Percentiles rank a stretch among this genome's conserved stretches.
Evolutionary conservation across 1,140 invertebrate genomes (phyloP).

Genomic region (Globodera ellingtonae): DNA sequence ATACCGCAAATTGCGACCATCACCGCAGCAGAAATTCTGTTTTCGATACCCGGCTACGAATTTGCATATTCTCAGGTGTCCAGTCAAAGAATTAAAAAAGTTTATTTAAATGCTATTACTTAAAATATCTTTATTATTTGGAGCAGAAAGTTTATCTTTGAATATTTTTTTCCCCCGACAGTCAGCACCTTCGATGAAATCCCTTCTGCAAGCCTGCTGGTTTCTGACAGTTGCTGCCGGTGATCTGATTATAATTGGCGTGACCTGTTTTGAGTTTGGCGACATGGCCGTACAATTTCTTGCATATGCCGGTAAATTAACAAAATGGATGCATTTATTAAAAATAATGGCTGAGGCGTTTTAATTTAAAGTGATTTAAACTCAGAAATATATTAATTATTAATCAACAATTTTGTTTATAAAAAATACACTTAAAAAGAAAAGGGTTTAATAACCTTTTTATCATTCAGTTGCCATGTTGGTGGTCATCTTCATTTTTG

Average conservation of each 20-base stretch:
- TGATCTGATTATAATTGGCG: conserved; percentile 41
- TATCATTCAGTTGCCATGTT: conserved; percentile 14
- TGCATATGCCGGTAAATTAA: conserved; percentile 31
- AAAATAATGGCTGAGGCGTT: not conserved
- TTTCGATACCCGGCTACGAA: conserved; percentile 63
- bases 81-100: no score
- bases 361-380: no score
- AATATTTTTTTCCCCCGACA: conserved; percentile 6
- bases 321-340: not conserved
- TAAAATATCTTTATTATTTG: conserved; percentile 11
- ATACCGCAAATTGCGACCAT: conserved; percentile 62
- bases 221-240: conserved; percentile 76
- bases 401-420: not conserved
- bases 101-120: not conserved
- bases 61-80: conserved; percentile 59
- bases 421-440: not conserved
- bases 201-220: conserved; percentile 82
- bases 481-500: conserved; percentile 28
- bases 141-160: not conserved
- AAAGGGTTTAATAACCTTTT: not conserved
- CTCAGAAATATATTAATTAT: not conserved
- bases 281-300: conserved; percentile 67
- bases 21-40: conserved; percentile 62
- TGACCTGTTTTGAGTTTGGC: conserved; percentile 22
- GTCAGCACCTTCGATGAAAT: conserved; percentile 66